Conservation (phyloP, 2,888 invertebrate species). For the Andrena flavipes region DNA sequence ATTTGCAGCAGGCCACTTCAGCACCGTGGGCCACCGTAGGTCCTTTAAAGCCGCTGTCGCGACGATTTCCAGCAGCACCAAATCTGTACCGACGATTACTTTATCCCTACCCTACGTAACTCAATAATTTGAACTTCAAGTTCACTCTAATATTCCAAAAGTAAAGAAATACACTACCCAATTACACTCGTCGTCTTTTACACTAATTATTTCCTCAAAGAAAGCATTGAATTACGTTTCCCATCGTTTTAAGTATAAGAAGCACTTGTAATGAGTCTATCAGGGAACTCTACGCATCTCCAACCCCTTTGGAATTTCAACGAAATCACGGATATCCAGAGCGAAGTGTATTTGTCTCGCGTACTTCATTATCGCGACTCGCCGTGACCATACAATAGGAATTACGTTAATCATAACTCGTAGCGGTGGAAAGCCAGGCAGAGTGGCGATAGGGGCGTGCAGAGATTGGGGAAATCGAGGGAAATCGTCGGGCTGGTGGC, state of each 20-base stretch:
- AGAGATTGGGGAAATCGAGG: slow-evolving; percentile 37
- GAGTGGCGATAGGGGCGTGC: not conserved
- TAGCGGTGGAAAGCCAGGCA: slow-evolving; percentile 7
- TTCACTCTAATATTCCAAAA: too few species aligned
- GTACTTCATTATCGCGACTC: slow-evolving; percentile 36
- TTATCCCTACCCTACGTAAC: not conserved
- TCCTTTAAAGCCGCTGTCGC: slow-evolving; percentile 42
- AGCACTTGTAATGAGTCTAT: too few species aligned
- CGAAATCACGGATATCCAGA: slow-evolving; percentile 6
- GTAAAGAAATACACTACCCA: too few species aligned
- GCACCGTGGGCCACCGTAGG: slow-evolving; percentile 53
- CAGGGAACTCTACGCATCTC: too few species aligned
- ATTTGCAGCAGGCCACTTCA: slow-evolving; percentile 72
- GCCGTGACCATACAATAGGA: slow-evolving; percentile 11
- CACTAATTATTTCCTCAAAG: not conserved
- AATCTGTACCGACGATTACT: not conserved
- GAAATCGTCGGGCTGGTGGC: slow-evolving; percentile 67
- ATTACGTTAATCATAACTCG: slow-evolving; percentile 17
- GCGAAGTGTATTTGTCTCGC: slow-evolving; percentile 11
- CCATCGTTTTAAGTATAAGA: too few species aligned
- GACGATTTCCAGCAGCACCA: slow-evolving; percentile 6
- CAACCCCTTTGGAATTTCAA: not conserved
- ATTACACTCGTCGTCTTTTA: too few species aligned
- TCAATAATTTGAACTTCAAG: too few species aligned
- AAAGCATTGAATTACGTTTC: not conserved